phyloP scores from a whole-genome alignment of 2,797 vertebrate species.

The Eremophila alpestris region DNA sequence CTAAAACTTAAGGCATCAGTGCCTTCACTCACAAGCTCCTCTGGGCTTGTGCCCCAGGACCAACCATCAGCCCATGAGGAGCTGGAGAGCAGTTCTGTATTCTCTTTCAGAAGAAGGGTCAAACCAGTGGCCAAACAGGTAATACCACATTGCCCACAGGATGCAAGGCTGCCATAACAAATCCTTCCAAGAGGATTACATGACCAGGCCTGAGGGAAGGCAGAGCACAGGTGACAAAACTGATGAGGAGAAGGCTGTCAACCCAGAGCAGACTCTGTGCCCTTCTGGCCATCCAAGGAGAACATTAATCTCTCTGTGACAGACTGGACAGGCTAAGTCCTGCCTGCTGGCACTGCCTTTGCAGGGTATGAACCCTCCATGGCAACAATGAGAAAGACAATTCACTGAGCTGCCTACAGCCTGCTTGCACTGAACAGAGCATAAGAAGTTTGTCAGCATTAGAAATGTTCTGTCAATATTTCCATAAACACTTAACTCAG shows the following conservation, averaged over 20 bases:
- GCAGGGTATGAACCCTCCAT: not conserved
- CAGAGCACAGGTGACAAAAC: slow-evolving; percentile 21
- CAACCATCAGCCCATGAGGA: not conserved
- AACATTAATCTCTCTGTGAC: not conserved
- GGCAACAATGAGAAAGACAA: not conserved
- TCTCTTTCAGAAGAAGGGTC: not conserved
- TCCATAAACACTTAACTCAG: not conserved
- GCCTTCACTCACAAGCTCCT: not conserved
- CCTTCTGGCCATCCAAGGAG: not conserved
- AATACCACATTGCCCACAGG: not conserved
- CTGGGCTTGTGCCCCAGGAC: not conserved
- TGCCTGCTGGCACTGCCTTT: not conserved
- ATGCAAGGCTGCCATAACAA: not conserved
- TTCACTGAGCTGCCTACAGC: not conserved
- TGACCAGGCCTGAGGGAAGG: not conserved
- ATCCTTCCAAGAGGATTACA: not conserved
- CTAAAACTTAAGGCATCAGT: not conserved
- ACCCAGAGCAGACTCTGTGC: not conserved
- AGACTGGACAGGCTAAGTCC: not conserved
- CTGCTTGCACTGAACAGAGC: not conserved
- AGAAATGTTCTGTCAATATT: not conserved
- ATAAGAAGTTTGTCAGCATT: not conserved
- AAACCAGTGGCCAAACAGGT: not conserved
- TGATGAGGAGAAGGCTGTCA: not conserved
- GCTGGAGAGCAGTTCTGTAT: not conserved